Conservation (phyloP, 2,113 vertebrate genomes). For the Syngnathoides biaculeatus region DNA sequence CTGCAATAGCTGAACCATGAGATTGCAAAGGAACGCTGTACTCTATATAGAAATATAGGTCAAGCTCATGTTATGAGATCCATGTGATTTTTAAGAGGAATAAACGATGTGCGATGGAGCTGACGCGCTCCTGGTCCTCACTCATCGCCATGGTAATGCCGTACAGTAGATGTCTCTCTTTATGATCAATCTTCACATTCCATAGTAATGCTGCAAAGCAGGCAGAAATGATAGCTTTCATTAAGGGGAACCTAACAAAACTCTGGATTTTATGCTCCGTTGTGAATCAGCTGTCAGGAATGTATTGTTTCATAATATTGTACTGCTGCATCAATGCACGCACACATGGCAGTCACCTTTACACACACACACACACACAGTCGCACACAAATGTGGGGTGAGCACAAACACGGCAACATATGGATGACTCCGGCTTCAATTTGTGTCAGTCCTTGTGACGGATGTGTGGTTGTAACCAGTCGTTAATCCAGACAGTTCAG, state of each 20-base stretch:
- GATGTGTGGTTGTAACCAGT: conserved; percentile 60
- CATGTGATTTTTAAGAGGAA: neutral
- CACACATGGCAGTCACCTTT: conserved; percentile 7
- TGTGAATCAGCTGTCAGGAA: conserved; percentile 65
- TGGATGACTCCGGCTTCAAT: conserved; percentile 47
- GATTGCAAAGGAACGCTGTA: no score
- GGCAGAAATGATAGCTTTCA: conserved; percentile 64
- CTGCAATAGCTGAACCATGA: no score
- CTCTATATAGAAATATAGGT: neutral
- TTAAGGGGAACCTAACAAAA: conserved; percentile 66
- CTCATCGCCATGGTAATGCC: conserved; percentile 31
- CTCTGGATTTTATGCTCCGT: conserved; percentile 57
- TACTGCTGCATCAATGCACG: conserved; percentile 30
- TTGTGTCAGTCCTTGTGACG: conserved; percentile 58
- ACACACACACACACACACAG: neutral
- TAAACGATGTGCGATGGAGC: neutral
- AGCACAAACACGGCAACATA: conserved; percentile 19
- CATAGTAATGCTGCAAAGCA: conserved; percentile 28
- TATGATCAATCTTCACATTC: conserved; percentile 44
- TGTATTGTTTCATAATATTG: conserved; percentile 67
- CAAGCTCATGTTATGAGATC: neutral
- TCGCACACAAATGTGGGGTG: no score
- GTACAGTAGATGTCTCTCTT: conserved; percentile 47
- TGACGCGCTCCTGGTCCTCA: conserved; percentile 10
- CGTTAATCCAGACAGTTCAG: conserved; percentile 60